A percentile compares a stretch with the other conserved stretches of the same genome.
Evolutionary conservation across 2,113 vertebrate species (phyloP).

Genomic region (Atherinomorus stipes): DNA sequence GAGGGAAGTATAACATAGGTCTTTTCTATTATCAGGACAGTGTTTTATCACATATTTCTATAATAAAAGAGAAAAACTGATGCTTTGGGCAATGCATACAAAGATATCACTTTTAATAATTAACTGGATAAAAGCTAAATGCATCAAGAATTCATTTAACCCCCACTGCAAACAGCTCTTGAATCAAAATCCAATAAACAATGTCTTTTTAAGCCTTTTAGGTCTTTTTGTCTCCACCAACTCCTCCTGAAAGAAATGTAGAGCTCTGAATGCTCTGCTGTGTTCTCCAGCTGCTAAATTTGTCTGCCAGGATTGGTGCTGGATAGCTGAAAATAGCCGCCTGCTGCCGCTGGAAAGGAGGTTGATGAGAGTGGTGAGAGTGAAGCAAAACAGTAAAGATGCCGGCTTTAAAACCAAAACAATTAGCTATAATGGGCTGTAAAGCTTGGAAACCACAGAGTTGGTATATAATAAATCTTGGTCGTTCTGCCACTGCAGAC

Average conservation of each 20-base stretch:
- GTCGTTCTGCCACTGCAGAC: conserved; percentile 2
- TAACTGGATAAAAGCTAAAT: background rate
- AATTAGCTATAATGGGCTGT: conserved; percentile 41
- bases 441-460: conserved; percentile 31
- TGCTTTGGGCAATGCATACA: background rate
- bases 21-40: background rate
- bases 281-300: background rate
- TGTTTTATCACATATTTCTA: too few relatives aligned
- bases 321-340: conserved; percentile 22
- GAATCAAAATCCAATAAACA: too few relatives aligned
- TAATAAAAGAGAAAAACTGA: too few relatives aligned
- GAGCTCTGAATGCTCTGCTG: background rate
- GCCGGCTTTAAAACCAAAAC: conserved; percentile 33
- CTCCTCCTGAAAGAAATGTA: background rate
- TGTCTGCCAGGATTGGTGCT: conserved; percentile 10
- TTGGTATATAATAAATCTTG: conserved; percentile 11
- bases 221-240: background rate
- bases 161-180: background rate
- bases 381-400: conserved; percentile 33
- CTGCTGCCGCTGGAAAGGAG: conserved; percentile 27
- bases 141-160: conserved; percentile 2
- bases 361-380: conserved; percentile 1
- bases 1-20: background rate
- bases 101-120: background rate
- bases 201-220: background rate